phyloP scores from a whole-genome alignment of 2,113 vertebrate genomes.

The Amblyopsis rosae region DNA sequence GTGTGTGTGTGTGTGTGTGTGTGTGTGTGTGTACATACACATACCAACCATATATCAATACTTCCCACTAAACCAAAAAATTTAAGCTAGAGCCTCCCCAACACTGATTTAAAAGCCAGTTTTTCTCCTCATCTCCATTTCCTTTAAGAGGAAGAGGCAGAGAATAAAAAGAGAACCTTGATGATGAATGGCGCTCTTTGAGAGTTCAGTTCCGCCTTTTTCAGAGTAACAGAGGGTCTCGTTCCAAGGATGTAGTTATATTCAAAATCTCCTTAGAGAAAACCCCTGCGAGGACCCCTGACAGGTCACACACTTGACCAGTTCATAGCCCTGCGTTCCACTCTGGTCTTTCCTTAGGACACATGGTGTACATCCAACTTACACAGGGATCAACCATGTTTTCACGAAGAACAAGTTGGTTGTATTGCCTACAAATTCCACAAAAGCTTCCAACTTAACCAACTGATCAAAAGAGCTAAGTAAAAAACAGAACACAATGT shows the following conservation, averaged over 20 bases:
- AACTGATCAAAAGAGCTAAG: constrained; percentile 21
- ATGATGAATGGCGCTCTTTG: constrained; percentile 57
- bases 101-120: constrained; percentile 4
- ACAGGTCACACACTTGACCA: constrained; percentile 65
- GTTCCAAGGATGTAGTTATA: constrained; percentile 62
- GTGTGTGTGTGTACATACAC: too few species aligned
- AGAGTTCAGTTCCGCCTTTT: constrained; percentile 62
- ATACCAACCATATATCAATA: too few species aligned
- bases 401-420: constrained; percentile 38
- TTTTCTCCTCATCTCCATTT: constrained; percentile 27
- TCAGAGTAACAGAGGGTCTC: constrained; percentile 53
- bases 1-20: too few species aligned
- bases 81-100: background rate
- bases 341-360: constrained; percentile 49
- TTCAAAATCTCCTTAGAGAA: constrained; percentile 36
- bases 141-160: constrained; percentile 10
- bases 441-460: background rate
- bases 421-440: constrained; percentile 34
- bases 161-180: constrained; percentile 32
- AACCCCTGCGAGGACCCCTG: constrained; percentile 49
- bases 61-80: background rate
- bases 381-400: constrained; percentile 58
- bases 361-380: constrained; percentile 38
- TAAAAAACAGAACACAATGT: background rate
- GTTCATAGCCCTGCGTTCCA: constrained; percentile 41